Base-by-base conservation (phyloP, 2,113 vertebrate genomes). In the Macquaria australasica region DNA sequence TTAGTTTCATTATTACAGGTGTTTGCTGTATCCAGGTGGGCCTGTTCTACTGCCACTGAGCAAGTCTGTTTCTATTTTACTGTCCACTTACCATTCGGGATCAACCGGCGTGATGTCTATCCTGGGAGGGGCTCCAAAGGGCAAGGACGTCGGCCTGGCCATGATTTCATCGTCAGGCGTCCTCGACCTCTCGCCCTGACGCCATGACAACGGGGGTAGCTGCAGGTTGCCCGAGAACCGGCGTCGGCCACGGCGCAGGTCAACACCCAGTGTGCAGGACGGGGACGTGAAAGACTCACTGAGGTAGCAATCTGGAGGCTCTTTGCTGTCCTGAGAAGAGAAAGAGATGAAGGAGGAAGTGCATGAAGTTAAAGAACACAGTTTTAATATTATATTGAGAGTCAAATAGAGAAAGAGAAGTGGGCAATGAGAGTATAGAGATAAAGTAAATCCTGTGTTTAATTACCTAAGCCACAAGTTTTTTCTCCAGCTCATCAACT, bases 91-190 rank as follows among this genome's bases (percentile, higher is more conserved):
- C 98, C 97, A 95, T 72, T 99, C 98, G 1, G 97, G 96, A 92
- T 97, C 97, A 23, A 97, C 98, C 0, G 97, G 89, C 1, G 98
- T 99, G 90, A 99, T 99, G 18, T 98, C 97, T 21, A 99, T 99
- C 79, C 97, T 97, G 7, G 98, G 98, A 3, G 97, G 97, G 0
- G 95, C 93, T 14, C 95, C 77, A 74, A 99, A 94, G 6, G 98
- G 97, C 71, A 99, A 95, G 0, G 97, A 98, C 8, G 98, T 99
- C 0, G 98, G 98, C 53, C 98, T 94, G 25, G 95, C 90, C 63
- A 99, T 93, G 1, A 95, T 39, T 51, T 98, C 98, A 11, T 96
- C 95, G 6, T 99, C 98, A 0, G 98, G 98, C 0, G 97, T 98
- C 76, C 93, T 94, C 0, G 97, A 96, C 62, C 94, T 95, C 81